Evolutionary conservation across 2,888 invertebrate genomes (phyloP).

Genomic region (Lissonota sp.): DNA sequence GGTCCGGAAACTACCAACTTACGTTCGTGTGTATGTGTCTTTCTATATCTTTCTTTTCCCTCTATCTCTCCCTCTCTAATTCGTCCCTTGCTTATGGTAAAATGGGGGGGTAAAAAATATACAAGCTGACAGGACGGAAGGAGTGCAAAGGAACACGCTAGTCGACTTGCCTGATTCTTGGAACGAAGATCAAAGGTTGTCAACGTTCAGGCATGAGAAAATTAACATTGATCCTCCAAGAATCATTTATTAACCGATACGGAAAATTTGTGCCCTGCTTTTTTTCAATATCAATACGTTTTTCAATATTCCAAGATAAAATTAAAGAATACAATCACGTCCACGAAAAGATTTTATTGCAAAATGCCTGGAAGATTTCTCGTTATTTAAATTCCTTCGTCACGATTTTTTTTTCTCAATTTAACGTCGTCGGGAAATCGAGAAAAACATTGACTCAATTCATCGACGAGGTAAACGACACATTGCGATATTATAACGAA

Average conservation of each 20-base stretch:
- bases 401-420: too few species aligned
- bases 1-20: constrained; percentile 76
- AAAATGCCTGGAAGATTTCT: too few species aligned
- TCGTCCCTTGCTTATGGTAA: constrained; percentile 30
- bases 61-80: not conserved
- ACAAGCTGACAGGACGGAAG: constrained; percentile 19
- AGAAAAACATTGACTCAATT: not conserved
- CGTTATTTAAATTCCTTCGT: too few species aligned
- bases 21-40: constrained; percentile 9
- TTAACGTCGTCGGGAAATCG: not conserved
- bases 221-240: constrained; percentile 40
- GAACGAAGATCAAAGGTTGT: constrained; percentile 57
- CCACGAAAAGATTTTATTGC: too few species aligned
- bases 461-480: not conserved
- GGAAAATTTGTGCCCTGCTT: too few species aligned
- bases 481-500: constrained; percentile 26
- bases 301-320: too few species aligned
- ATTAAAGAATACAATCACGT: too few species aligned
- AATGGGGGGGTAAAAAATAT: constrained; percentile 32
- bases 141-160: constrained; percentile 27
- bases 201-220: constrained; percentile 32
- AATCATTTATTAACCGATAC: not conserved
- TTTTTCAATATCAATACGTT: too few species aligned
- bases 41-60: not conserved
- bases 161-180: constrained; percentile 44